phyloP scores from a whole-genome alignment of 2,113 vertebrate species.

The Corythoichthys intestinalis region DNA sequence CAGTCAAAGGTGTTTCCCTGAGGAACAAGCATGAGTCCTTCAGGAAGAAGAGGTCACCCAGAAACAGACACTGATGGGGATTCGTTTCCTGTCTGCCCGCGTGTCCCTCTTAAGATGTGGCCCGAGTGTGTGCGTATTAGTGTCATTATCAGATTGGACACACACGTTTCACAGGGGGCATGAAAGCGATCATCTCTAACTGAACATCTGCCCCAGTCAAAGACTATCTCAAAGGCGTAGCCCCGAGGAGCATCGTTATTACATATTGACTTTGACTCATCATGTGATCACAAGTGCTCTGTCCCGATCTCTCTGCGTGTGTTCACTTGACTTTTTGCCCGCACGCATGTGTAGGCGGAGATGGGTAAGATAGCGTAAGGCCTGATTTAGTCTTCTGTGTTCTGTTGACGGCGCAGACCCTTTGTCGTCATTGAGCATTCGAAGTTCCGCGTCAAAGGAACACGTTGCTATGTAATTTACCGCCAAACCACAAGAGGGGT shows the following conservation, averaged over 20 bases:
- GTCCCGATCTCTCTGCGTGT: constrained; percentile 4
- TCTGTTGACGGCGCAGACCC: too few species aligned
- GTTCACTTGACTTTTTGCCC: constrained; percentile 6
- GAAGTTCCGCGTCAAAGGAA: too few species aligned
- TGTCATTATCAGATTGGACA: constrained; percentile 73
- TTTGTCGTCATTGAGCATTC: too few species aligned
- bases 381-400: too few species aligned
- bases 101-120: constrained; percentile 18
- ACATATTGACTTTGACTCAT: constrained; percentile 19
- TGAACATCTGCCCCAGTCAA: constrained; percentile 56
- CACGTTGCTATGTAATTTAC: too few species aligned
- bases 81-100: constrained; percentile 41
- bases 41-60: constrained; percentile 30
- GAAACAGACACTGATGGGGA: constrained; percentile 36
- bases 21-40: constrained; percentile 15
- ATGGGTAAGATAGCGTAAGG: neutral
- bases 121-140: constrained; percentile 45
- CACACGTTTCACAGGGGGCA: constrained; percentile 64
- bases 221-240: constrained; percentile 53
- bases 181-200: constrained; percentile 62
- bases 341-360: constrained; percentile 12
- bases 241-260: constrained; percentile 57
- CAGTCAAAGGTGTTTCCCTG: constrained; percentile 16
- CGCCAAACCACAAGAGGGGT: too few species aligned
- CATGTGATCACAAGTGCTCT: constrained; percentile 44